Base-by-base conservation (phyloP, 2,113 vertebrate genomes). In the Malurus melanocephalus region DNA sequence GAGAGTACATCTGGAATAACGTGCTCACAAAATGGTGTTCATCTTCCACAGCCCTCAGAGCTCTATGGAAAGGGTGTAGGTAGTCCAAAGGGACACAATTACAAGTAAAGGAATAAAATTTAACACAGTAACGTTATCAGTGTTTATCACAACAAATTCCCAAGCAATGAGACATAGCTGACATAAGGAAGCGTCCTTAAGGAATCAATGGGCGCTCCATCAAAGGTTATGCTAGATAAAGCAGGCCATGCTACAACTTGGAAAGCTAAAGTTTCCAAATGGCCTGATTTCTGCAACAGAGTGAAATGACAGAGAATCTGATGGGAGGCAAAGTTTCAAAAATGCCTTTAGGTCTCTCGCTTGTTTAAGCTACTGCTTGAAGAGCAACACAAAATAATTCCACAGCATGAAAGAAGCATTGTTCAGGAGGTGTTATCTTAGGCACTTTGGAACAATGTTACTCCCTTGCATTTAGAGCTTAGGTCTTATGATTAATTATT, bases 81-180 rank as follows among this genome's bases (percentile, higher is more conserved):
- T 88, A 80, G 93, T 84, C 94, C 59, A 79, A 81, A 59, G 88
- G 80, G 85, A 94, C 69, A 68, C 11, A 35, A 35, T 57, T 79
- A 84, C 5, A 6, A 91, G 51, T 32, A 90, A 80, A 88, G 30
- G 32, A 91, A 89, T 65, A 53, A 91, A 92, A 83, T 46, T 46
- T 60, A 89, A 45, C 68, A 33, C 26, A 80, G 42, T 32, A 88
- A 91, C 74, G 83, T 83, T 93, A 87, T 67, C 2, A 3, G 20
- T 67, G 55, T 91, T 95, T 92, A 93, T 95, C 94, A 93, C 77
- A 85, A 92, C 30, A 42, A 84, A 95, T 95, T 93, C 92, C 83
- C 69, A 32, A 93, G 88, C 83, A 95, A 80, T 94, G 94, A 95
- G 69, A 64, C 38, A 72, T 1, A 75, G 73, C 73, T 89, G 85